Conservation (phyloP, 2,113 vertebrate species). For the Donacobius atricapilla region DNA sequence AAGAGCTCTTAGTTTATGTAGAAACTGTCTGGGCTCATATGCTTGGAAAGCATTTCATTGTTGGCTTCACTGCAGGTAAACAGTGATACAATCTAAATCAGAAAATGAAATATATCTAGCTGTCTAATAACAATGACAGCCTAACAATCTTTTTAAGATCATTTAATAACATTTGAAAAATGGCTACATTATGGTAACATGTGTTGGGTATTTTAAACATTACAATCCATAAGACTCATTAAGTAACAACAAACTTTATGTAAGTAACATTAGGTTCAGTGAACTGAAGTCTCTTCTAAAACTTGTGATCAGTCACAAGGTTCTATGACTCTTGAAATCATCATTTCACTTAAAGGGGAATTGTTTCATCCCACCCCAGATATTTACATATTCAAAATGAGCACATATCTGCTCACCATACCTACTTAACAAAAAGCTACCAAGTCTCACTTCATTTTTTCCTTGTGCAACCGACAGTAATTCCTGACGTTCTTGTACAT, state of each 20-base stretch:
- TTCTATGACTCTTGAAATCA: neutral
- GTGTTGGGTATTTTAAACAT: neutral
- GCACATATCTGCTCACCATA: neutral
- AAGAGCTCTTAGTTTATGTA: neutral
- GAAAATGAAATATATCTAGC: neutral
- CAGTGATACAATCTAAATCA: neutral
- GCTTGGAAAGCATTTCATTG: neutral
- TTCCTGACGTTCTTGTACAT: neutral
- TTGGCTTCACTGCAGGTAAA: neutral
- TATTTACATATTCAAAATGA: neutral
- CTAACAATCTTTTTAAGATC: neutral
- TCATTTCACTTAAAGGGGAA: constrained; percentile 16
- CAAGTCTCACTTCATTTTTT: neutral
- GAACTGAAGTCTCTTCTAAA: neutral
- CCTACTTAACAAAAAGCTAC: neutral
- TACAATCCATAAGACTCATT: neutral
- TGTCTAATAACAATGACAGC: neutral
- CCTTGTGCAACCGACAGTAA: neutral
- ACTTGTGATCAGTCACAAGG: constrained; percentile 66
- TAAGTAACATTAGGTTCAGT: constrained; percentile 9
- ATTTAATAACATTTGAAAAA: neutral
- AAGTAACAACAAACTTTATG: neutral
- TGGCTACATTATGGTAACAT: neutral
- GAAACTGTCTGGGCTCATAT: neutral
- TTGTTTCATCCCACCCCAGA: neutral